Evolutionary conservation across 2,888 invertebrate species (phyloP), one percentile per base, ranked within the genome.

Genomic region (Mesorhabditis spiculigera): DNA sequence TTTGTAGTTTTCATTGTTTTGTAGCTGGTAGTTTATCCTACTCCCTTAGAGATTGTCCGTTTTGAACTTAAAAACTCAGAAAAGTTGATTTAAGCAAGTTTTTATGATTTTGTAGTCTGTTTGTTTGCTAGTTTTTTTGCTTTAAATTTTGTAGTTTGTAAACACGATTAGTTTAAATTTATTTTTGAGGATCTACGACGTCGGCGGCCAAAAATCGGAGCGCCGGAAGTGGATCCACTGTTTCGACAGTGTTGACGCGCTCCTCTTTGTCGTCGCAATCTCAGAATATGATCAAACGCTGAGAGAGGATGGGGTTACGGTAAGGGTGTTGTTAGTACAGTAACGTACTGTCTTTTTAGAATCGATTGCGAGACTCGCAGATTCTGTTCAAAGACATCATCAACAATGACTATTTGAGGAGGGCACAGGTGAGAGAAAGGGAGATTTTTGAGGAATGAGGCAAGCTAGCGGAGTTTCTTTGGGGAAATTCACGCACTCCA

Each of bases 271-370:
- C 89, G 96, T 96, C 85, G 97, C 97, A 86, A 95, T 98, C 95
- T 95, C 95, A 80, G 97, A 98, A 89, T 98, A 98, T 88, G 97
- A 98, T 90, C 97, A 98, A 90, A 97, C 98, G 81, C 90, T 98
- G 87, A 96, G 96, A 89, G 97, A 98, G 90, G 97, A 98, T 87
- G 96, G 97, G 90, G 95, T 96, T 88, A 98, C 97, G 91, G 96
- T 97, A 13, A 13, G 2, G 3, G 50, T 8, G 13, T n/a, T n/a
- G n/a, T n/a, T n/a, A 50, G 50, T 10, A 43, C 42, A 3, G 13
- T 43, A 63, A 8, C 63, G 5, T 8, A 43, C 8, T 5, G 8
- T 65, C 8, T 28, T 65, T 73, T 44, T 63, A 74, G 76, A 76
- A 77, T 44, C 73, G 76, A 6, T 66, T 77, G 62, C 65, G 66